Conservation (phyloP, 2,888 invertebrate genomes). For the Xestia c-nigrum region DNA sequence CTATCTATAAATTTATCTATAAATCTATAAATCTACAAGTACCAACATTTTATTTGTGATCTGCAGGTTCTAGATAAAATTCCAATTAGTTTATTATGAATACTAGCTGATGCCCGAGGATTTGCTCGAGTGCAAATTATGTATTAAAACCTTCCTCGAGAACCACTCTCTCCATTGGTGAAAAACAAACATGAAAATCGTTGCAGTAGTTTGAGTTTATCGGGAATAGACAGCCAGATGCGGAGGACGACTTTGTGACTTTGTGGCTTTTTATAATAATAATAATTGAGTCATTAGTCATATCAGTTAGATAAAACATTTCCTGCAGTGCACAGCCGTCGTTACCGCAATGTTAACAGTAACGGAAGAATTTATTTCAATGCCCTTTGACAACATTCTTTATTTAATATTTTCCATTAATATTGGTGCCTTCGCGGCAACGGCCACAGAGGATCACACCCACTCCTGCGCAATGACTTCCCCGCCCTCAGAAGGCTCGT, state of each 20-base stretch:
- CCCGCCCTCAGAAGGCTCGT: conserved; percentile 72
- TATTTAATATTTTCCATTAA: conserved; percentile 25
- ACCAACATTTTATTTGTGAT: background rate
- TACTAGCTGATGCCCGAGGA: no score
- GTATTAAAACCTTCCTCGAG: no score
- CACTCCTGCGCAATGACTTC: conserved; percentile 77
- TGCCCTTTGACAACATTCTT: conserved; percentile 3
- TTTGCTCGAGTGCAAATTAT: no score
- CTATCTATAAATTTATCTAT: no score
- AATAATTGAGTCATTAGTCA: no score
- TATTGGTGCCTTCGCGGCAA: conserved; percentile 50
- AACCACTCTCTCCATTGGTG: no score
- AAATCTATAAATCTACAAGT: background rate
- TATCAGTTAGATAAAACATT: background rate
- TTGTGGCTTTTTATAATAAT: no score
- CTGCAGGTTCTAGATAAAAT: background rate
- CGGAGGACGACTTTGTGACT: no score
- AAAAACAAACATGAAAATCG: no score
- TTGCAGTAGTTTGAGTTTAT: no score
- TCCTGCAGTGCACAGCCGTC: background rate
- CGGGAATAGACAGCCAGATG: no score
- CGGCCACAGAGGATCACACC: conserved; percentile 80
- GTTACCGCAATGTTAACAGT: background rate
- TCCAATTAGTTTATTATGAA: background rate
- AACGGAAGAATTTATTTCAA: background rate